Base-by-base conservation (phyloP, 2,888 invertebrate genomes). In the Ditylenchus weischeri region DNA sequence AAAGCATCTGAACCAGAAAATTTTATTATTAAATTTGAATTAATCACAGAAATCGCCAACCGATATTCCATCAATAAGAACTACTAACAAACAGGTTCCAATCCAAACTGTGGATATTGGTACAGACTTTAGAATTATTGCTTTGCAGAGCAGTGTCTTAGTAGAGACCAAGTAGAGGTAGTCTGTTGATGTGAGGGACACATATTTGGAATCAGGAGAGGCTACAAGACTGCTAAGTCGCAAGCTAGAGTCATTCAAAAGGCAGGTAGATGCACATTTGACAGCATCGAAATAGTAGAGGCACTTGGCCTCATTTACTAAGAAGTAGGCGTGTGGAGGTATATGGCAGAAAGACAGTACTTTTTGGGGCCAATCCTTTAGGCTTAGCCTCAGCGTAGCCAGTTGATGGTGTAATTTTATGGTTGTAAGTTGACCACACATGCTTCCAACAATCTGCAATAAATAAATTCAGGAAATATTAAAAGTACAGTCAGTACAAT, bases 281-380 rank as follows among this genome's bases (percentile, higher is more conserved):
- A 21, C 15, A 2, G 29, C 54, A 54, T 54, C 54, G 8, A 23
- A 54, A 29, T 54, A 13, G 10, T 54, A 29, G 11, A 54, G n/a
- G 13, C 7, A 23, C 13, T 54, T 54, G 21, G 29, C 2, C 29
- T 54, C 29, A 13, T 54, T 15, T 7, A 54, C 54, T 21, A 54
- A 54, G n/a, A 54, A 54, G 29, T 54, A 54, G 13, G 29, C n/a
- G 54, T 54, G 29, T 15, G 54, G 54, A 54, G 54, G 11, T 23
- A 54, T 18, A 18, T 29, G 5, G 54, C 54, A 10, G 29, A 54
- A 54, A 29, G 21, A 23, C 3, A 54, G n/a, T n/a, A 54, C 29
- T 29, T 54, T 54, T 54, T 10, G 54, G 2, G 54, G 11, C 54
- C 21, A 29, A 7, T 11, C n/a, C 7, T 21, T 23, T 23, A 54